A percentile compares a stretch with the other conserved stretches of the same genome.
These are phyloP conservation scores for Acanthiza pusilla DNA, from an alignment of 2,797 vertebrate genomes.

Conservation along the genomic window DNA sequence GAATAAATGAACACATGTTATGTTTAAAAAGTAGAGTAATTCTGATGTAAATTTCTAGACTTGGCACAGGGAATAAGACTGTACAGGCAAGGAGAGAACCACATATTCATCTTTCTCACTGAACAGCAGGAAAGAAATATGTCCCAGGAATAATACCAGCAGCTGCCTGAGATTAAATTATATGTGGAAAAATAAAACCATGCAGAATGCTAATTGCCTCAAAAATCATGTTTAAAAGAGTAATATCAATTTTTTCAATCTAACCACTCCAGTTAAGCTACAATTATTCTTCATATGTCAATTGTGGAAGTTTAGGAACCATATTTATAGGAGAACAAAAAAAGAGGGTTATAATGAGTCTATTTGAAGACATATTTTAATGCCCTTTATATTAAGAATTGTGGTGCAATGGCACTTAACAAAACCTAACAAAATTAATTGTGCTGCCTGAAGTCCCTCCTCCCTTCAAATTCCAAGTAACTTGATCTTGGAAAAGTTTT, in stretches of 20 bases:
- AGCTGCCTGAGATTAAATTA: background rate
- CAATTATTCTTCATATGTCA: background rate
- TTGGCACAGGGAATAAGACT: background rate
- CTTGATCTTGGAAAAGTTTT: background rate
- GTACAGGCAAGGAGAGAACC: background rate
- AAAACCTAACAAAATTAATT: background rate
- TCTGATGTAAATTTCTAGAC: conserved; percentile 2
- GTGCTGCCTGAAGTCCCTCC: fast-evolving
- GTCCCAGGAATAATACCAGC: background rate
- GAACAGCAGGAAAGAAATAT: background rate
- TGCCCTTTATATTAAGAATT: background rate
- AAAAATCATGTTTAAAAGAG: background rate
- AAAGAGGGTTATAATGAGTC: background rate
- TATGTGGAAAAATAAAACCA: background rate
- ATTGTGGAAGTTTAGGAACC: background rate
- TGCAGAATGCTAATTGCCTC: background rate
- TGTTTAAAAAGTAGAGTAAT: background rate
- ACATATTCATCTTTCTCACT: background rate
- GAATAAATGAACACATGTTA: background rate
- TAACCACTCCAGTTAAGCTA: background rate
- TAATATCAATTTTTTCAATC: background rate
- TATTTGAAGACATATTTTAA: background rate
- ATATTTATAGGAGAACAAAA: background rate
- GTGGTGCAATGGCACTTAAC: background rate
- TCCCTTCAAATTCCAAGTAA: background rate